A percentile compares a stretch with the other conserved stretches of the same genome.
These are phyloP conservation scores for Steinernema hermaphroditum DNA, from an alignment of 2,888 invertebrate genomes.

Conservation along the genomic window DNA sequence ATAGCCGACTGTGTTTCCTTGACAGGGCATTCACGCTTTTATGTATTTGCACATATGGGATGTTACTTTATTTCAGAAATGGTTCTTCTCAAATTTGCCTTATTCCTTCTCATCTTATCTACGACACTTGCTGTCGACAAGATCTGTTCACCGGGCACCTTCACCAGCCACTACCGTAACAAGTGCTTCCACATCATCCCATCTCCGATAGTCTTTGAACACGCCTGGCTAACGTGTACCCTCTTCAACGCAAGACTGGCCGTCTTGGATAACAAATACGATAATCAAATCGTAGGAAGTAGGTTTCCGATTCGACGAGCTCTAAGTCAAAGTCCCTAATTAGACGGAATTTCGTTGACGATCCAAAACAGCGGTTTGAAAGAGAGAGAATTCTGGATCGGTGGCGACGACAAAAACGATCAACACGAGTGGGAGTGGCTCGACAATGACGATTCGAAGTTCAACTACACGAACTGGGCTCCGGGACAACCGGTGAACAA, in stretches of 20 bases:
- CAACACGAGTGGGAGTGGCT: not conserved
- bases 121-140: not conserved
- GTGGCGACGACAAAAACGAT: not conserved
- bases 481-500: not conserved
- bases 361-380: not conserved
- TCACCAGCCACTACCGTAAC: slow-evolving; percentile 19
- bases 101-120: not conserved
- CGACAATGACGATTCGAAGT: not conserved
- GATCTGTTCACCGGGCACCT: not conserved
- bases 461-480: slow-evolving; percentile 17
- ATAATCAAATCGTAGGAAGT: slow-evolving; percentile 4
- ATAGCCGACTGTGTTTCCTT: no score
- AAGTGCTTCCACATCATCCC: slow-evolving; percentile 25
- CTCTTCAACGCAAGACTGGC: not conserved
- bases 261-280: not conserved
- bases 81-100: not conserved
- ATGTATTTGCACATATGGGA: no score
- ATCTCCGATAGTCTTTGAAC: not conserved
- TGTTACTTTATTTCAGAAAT: slow-evolving; percentile 6
- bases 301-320: not conserved
- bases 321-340: not conserved
- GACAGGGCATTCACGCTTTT: no score
- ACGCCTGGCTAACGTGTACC: not conserved
- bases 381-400: not conserved
- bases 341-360: not conserved